Evolutionary conservation across 37 sponge, comb jelly and placozoan genomes (phyloP), one percentile per base, ranked within the genome.

Genomic region (Ephydatia muelleri): DNA sequence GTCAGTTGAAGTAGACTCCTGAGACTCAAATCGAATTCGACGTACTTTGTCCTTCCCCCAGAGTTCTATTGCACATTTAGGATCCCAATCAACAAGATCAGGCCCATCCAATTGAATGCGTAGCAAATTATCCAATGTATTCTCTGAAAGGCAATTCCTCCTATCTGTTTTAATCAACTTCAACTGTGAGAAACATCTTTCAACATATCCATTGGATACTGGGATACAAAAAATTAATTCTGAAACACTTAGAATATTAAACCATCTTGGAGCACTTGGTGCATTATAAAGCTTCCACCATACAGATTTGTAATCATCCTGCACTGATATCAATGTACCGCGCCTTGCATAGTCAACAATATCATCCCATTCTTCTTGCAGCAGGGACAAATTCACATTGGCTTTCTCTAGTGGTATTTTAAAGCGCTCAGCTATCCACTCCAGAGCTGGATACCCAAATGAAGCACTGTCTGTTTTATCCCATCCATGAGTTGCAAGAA

Each of bases 401-500:
- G 90, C 89, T 36, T 48, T 82, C 73, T 93, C 80, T 30, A 88
- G 81, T 0, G 90, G 87, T 2, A 68, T 65, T 5, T 38, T 25
- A 74, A 93, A 93, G 2, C 80, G 66, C 38, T 16, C 16, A 75
- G 43, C 25, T 22, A 93, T 49, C 8, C 1, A 2, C 9, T 89
- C 75, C 26, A 93, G 25, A 38, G 93, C 90, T 68, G 48, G 32
- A 79, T 82, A 49, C 12, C 36, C 85, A 80, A 88, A 88, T 16
- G 86, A 65, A 30, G 87, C n/a, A 68, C 25, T n/a, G 11, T 78
- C 78, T 38, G 29, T 5, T 25, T 38, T 21, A 14, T 85, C 79
- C 93, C 89, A 88, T 8, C 89, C 89, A 77, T 92, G 33, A 49
- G 91, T 90, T 48, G 83, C 83, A 35, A 90, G 64, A 65, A 90